These are phyloP conservation scores for Ibidorhyncha struthersii DNA, from an alignment of 2,113 vertebrate species.

Conservation along the genomic window DNA sequence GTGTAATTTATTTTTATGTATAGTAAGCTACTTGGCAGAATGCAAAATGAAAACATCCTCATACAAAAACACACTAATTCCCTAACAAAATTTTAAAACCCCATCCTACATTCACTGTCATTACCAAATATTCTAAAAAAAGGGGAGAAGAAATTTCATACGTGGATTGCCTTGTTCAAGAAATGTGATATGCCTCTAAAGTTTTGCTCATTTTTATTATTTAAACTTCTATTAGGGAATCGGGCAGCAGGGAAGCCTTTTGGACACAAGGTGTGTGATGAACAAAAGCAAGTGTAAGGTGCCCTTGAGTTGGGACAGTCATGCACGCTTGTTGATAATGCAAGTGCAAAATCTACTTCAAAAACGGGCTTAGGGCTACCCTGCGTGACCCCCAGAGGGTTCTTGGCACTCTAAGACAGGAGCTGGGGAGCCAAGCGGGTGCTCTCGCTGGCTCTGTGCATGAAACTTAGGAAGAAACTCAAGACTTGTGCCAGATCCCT, in stretches of 20 bases:
- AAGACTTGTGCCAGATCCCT: neutral
- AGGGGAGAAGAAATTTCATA: neutral
- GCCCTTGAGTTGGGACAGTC: neutral
- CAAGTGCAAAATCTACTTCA: neutral
- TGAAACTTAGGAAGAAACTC: neutral
- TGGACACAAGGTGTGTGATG: neutral
- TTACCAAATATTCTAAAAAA: neutral
- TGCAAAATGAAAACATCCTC: neutral
- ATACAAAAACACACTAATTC: neutral
- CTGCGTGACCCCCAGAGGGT: neutral
- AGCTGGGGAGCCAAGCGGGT: neutral
- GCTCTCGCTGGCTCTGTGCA: neutral
- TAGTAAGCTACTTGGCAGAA: neutral
- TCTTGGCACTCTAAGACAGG: neutral
- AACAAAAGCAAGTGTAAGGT: neutral
- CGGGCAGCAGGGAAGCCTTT: neutral
- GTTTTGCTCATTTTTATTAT: neutral
- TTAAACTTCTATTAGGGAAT: neutral
- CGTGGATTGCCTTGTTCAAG: neutral
- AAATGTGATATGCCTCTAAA: neutral
- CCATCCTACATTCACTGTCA: neutral
- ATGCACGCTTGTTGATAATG: accelerated
- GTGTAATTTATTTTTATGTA: neutral
- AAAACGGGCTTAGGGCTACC: neutral
- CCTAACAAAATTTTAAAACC: neutral